Conservation (phyloP, 2,888 invertebrate species). For the Trichogramma evanescens region DNA sequence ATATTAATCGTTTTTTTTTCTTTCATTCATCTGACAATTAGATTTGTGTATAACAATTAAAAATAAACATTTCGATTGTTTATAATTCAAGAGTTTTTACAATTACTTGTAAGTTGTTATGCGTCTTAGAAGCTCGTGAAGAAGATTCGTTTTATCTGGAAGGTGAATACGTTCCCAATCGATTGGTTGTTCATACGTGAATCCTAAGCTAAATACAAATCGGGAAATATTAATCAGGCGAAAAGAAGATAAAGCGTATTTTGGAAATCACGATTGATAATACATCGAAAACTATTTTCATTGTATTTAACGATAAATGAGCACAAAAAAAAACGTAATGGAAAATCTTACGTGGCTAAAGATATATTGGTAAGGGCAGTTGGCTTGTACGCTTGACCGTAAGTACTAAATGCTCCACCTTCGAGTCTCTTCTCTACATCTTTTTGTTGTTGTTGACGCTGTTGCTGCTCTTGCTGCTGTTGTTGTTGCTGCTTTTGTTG, state of each 20-base stretch:
- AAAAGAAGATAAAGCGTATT: not conserved
- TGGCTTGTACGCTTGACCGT: not conserved
- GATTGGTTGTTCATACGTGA: conserved; percentile 53
- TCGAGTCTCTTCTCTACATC: conserved; percentile 28
- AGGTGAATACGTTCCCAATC: conserved; percentile 59
- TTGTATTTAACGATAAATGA: not conserved
- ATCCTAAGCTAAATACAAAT: conserved; percentile 50
- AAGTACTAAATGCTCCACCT: conserved; percentile 3
- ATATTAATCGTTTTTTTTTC: not conserved
- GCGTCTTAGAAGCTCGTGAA: conserved; percentile 59
- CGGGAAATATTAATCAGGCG: not conserved
- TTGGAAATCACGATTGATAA: too few species aligned
- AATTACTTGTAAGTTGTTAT: conserved; percentile 62
- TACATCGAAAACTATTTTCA: too few species aligned
- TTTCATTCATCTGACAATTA: too few species aligned
- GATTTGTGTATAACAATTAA: not conserved
- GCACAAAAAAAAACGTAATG: not conserved
- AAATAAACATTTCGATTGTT: not conserved
- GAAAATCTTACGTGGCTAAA: conserved; percentile 38
- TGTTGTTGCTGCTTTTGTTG: not conserved
- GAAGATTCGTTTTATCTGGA: conserved; percentile 62
- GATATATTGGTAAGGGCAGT: conserved; percentile 32
- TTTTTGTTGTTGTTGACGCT: conserved; percentile 13
- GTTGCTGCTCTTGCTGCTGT: not conserved
- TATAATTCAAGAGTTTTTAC: not conserved